Evolutionary conservation across 92 coral and sea anemone species (phyloP).

Genomic region (Zoanthus sociatus): DNA sequence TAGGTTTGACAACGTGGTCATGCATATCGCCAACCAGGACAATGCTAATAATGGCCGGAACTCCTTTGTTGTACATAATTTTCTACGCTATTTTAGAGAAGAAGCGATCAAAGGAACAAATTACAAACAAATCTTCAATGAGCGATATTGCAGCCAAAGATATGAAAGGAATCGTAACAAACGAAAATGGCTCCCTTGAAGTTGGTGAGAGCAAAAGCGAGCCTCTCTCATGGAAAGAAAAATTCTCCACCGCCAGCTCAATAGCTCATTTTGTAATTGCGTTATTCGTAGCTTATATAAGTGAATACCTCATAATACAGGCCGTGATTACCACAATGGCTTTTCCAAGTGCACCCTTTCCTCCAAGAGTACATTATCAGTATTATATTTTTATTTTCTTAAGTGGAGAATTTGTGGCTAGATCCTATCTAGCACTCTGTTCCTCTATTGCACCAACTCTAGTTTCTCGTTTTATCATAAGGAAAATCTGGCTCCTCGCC

Average conservation of each 20-base stretch:
- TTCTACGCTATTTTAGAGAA: conserved; percentile 82
- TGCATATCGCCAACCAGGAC: conserved; percentile 82
- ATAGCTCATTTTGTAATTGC: conserved; percentile 78
- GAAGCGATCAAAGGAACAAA: conserved; percentile 11
- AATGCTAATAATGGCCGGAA: conserved; percentile 90
- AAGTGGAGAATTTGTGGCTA: conserved; percentile 86
- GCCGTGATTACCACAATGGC: conserved; percentile 94
- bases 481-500: conserved; percentile 76
- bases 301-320: conserved; percentile 88
- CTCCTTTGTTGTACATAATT: conserved; percentile 79
- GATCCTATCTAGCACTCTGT: conserved; percentile 82
- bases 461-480: conserved; percentile 64
- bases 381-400: conserved; percentile 87
- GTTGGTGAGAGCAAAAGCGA: conserved; percentile 14
- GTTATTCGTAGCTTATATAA: conserved; percentile 80
- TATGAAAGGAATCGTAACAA: background rate
- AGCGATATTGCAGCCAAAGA: background rate
- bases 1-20: conserved; percentile 88
- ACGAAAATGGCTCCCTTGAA: background rate
- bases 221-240: conserved; percentile 78
- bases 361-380: conserved; percentile 88
- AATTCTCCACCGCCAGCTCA: conserved; percentile 66
- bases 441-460: conserved; percentile 72
- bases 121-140: conserved; percentile 27
- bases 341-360: conserved; percentile 88